phyloP scores from a whole-genome alignment of 2,113 vertebrate genomes.

The Cavia aperea region DNA sequence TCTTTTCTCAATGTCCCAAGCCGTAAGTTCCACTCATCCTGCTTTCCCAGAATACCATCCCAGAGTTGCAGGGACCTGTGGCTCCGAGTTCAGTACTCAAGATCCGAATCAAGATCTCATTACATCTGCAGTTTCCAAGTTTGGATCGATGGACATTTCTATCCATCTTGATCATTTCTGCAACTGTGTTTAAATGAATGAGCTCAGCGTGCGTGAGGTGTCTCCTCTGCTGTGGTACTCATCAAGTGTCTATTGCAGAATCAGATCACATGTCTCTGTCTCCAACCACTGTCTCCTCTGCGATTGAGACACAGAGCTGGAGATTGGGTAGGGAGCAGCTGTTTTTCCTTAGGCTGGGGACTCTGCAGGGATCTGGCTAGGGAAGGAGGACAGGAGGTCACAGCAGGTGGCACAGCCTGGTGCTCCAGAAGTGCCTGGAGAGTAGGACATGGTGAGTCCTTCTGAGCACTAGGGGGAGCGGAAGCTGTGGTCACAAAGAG shows the following conservation, averaged over 20 bases:
- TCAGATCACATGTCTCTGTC: neutral
- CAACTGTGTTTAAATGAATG: neutral
- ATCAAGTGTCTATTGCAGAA: neutral
- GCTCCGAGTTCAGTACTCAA: neutral
- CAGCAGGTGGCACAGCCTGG: neutral
- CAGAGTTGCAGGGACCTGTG: neutral
- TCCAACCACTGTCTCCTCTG: neutral
- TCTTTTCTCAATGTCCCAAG: neutral
- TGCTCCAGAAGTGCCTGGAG: accelerated
- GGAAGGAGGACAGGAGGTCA: neutral
- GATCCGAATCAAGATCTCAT: neutral
- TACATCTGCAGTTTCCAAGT: neutral
- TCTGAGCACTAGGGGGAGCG: neutral
- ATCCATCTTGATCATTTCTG: neutral
- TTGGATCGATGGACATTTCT: neutral
- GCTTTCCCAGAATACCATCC: neutral
- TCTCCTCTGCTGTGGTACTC: neutral
- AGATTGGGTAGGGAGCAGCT: neutral
- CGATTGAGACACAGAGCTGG: neutral
- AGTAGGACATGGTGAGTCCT: neutral
- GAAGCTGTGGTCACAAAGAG: too few species aligned
- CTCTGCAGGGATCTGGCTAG: neutral
- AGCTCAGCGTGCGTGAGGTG: neutral
- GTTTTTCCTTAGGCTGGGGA: neutral
- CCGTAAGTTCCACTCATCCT: neutral